Percentiles rank a stretch among this genome's conserved stretches.
Evolutionary conservation across 1,140 invertebrate genomes (phyloP).

Genomic region (Holcopasites calliopsidis): DNA sequence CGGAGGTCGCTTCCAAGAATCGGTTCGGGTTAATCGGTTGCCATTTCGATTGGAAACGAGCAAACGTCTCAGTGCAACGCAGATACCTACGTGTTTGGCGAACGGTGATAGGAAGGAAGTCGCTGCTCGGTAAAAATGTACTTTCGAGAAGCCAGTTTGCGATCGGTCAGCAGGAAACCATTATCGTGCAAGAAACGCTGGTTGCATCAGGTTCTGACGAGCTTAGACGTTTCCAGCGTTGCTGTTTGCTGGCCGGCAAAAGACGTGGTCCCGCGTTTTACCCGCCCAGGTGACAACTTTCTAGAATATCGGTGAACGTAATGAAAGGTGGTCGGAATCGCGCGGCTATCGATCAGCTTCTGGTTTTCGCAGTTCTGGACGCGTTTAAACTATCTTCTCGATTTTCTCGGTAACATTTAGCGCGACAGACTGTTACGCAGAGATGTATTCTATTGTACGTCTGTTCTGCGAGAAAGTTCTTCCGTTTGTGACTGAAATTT

Average conservation of each 20-base stretch:
- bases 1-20: too few species aligned
- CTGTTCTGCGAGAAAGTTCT: slow-evolving; percentile 4
- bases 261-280: not conserved
- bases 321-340: slow-evolving; percentile 34
- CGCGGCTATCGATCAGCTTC: slow-evolving; percentile 22
- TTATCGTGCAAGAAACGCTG: slow-evolving; percentile 34
- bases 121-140: not conserved
- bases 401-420: slow-evolving; percentile 1
- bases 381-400: not conserved
- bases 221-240: not conserved
- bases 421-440: not conserved
- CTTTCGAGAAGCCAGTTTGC: slow-evolving; percentile 24
- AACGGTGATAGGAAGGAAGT: slow-evolving; percentile 38
- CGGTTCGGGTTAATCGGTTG: too few species aligned
- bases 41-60: too few species aligned
- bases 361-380: slow-evolving; percentile 32
- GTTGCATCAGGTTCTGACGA: slow-evolving; percentile 35
- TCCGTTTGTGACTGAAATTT: not conserved
- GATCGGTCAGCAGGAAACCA: slow-evolving; percentile 36
- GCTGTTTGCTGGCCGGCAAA: slow-evolving; percentile 5
- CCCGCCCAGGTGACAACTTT: slow-evolving; percentile 37
- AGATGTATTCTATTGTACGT: not conserved
- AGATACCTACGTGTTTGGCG: slow-evolving; percentile 13
- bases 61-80: too few species aligned
- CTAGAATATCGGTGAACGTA: slow-evolving; percentile 46